Evolutionary conservation across 2,888 invertebrate genomes (phyloP), one percentile per base, ranked within the genome.

Genomic region (Danaus chrysippus): DNA sequence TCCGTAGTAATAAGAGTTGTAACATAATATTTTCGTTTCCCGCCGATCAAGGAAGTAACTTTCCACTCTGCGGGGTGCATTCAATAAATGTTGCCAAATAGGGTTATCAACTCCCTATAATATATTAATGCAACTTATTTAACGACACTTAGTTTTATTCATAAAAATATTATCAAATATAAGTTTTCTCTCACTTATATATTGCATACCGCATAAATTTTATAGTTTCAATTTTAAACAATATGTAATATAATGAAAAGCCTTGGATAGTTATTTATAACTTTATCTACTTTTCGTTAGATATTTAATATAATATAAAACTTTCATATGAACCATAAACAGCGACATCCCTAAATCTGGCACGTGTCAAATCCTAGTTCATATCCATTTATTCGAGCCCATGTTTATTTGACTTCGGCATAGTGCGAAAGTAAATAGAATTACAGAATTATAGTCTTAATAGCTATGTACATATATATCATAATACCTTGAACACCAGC

Each of bases 341-440:
- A 53, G 23, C 56, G 60, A 49, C 70, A 73, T 67, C 74, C 75
- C 74, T 74, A 64, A 62, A 68, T 61, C 64, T 67, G 77, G 77
- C 82, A 82, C 83, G 82, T 84, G 85, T 82, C 88, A 81, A 87
- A 85, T 80, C 85, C 73, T 77, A 84, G 77, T 88, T 87, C 85
- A 87, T 84, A 86, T 86, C 83, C 85, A 83, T 88, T 87, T 87
- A 88, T 86, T 84, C 79, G 84, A 82, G 81, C 84, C 77, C 76
- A 79, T 87, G 86, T 87, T 87, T 88, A 89, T 89, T 89, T 87
- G 87, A 87, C 86, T 88, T 82, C 75, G 75, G 79, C 81, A 83
- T 84, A 81, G 79, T 78, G 76, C 76, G 73, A 67, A 69, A 72
- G 72, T 73, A 71, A 74, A 76, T 73, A 69, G 70, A 73, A 72